These are phyloP conservation scores for Oostethus manadensis DNA, from an alignment of 2,113 vertebrate genomes.

Conservation along the genomic window DNA sequence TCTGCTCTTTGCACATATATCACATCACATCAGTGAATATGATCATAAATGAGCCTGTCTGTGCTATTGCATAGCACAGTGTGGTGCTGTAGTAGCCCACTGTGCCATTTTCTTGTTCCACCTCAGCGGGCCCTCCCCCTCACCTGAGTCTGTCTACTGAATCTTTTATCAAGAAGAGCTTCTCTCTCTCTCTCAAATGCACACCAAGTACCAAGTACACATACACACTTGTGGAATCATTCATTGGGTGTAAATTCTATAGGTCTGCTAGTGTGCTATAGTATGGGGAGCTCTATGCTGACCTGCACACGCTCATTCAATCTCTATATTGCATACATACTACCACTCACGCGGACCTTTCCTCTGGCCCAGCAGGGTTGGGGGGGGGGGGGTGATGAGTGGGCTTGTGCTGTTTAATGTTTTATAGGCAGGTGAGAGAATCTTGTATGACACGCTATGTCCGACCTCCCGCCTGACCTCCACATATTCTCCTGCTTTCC, in stretches of 20 bases:
- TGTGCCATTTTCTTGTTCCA: constrained; percentile 62
- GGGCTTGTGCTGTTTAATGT: constrained; percentile 62
- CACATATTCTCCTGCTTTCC: constrained; percentile 36
- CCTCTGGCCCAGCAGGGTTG: constrained; percentile 41
- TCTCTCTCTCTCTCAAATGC: constrained; percentile 18
- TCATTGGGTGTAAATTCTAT: constrained; percentile 59
- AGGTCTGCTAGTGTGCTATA: constrained; percentile 46
- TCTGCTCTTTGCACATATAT: constrained; percentile 54
- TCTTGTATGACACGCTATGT: constrained; percentile 62
- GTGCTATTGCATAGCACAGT: constrained; percentile 46
- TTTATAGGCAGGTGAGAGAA: constrained; percentile 68
- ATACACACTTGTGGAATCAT: constrained; percentile 62
- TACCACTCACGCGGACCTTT: constrained; percentile 17
- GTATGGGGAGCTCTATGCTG: constrained; percentile 38
- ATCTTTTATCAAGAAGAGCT: constrained; percentile 65
- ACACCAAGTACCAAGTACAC: background rate
- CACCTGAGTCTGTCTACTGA: constrained; percentile 66
- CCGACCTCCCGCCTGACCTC: constrained; percentile 55
- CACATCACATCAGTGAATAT: constrained; percentile 52
- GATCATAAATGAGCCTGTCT: constrained; percentile 54
- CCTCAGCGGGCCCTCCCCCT: constrained; percentile 63
- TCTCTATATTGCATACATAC: constrained; percentile 16
- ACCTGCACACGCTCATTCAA: constrained; percentile 6
- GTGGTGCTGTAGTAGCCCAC: constrained; percentile 55
- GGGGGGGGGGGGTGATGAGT: constrained; percentile 61